Base-by-base conservation (phyloP, 1,140 invertebrate genomes). In the Drosophila lacertosa region DNA sequence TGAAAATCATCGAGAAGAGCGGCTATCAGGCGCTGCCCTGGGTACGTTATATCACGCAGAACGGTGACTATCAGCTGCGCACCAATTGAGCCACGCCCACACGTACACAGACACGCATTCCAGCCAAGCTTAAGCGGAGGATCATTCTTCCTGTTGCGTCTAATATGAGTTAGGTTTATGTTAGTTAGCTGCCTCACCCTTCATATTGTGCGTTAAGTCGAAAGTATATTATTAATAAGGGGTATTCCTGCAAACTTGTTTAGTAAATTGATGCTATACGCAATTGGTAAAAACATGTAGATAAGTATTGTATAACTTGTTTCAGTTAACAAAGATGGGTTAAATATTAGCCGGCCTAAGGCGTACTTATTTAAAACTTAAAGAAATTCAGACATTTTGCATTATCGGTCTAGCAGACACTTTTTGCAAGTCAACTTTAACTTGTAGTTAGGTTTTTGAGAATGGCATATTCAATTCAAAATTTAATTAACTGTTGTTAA, bases 1-100 rank as follows among this genome's bases (percentile, higher is more conserved):
- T 99, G 69, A 99, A 99, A 92, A 99, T 99, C 89, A 99, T 99
- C 89, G 99, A 99, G 89, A 99, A 99, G 92, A 99, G 98, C 92
- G 99, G 99, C 0, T 99, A 99, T 91, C 99, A 99, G 92, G 99
- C 99, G 0, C 90, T 99, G 48, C 99, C 99, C 0, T 99, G 99
- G 99, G 99, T 99, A 4, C 93, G 98, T 20, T 99, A 99, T 89
- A 99, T 99, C 47, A 99, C 99, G 15, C 98, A 99, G 91, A 99
- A 99, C 92, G 99, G 99, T 32, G 99, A 99, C 91, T 99, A 99
- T 92, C 98, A 99, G 91, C 92, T 99, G 66, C 94, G 99, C 91
- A 99, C 98, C 65, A 97, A 97, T 93, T 98, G 45, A 88, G 32
- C 33, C 32, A 13, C 32, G 37, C 16, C 26, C 42, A 50, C 40